A percentile compares a stretch with the other conserved stretches of the same genome.
These are phyloP conservation scores for Amphiprion ocellaris DNA, from an alignment of 2,113 vertebrate species.

Conservation along the genomic window DNA sequence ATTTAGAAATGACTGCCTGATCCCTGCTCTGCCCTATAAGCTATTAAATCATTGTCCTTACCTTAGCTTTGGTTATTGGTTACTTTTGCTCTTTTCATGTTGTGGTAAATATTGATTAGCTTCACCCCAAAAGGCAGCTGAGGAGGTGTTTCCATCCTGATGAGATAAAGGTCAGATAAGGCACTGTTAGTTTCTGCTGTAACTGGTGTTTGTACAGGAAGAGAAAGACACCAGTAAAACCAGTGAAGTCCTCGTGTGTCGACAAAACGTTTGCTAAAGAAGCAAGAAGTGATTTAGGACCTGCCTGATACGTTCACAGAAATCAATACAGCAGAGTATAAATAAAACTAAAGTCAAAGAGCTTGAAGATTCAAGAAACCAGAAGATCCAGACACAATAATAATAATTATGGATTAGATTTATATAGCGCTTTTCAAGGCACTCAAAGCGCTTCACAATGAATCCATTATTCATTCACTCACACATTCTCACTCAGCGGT, in stretches of 20 bases:
- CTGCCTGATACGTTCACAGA: conserved; percentile 45
- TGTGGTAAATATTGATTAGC: conserved; percentile 32
- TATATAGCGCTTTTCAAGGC: no score
- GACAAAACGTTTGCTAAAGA: conserved; percentile 16
- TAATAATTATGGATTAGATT: no score
- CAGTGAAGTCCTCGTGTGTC: not conserved
- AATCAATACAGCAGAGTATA: conserved; percentile 34
- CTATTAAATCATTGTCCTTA: not conserved
- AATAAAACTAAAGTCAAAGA: conserved; percentile 49
- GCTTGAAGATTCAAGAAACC: conserved; percentile 21
- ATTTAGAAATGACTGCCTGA: not conserved
- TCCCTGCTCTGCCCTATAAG: not conserved
- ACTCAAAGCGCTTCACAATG: no score
- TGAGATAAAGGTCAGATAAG: conserved; percentile 47
- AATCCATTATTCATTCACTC: no score
- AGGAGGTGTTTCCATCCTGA: conserved; percentile 12
- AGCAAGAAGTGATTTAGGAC: conserved; percentile 33
- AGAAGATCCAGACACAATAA: conserved; percentile 5
- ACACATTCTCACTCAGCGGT: no score
- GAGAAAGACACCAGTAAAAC: not conserved
- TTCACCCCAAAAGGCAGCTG: conserved; percentile 16
- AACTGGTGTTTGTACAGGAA: not conserved
- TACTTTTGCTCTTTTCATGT: not conserved
- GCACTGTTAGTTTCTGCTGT: not conserved
- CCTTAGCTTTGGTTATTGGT: conserved; percentile 36